Base-by-base conservation (phyloP, 2,888 invertebrate genomes). In the Silvanus unidentatus region DNA sequence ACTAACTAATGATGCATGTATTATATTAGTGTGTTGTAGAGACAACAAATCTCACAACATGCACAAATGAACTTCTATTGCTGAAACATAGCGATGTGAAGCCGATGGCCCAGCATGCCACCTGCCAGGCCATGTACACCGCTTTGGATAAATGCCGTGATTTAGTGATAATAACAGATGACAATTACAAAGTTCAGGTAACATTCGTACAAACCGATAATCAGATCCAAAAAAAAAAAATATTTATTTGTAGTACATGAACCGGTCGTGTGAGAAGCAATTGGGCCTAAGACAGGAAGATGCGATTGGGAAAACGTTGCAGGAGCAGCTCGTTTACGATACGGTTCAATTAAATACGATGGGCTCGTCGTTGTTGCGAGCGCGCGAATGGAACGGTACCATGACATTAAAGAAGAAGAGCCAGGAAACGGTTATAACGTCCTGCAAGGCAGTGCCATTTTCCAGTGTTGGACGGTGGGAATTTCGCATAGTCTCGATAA, bases 101-200 rank as follows among this genome's bases (percentile, higher is more conserved):
- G 44, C 80, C 85, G 39, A 81, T 86, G 55, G 80, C 85, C 65
- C 88, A 90, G 65, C 78, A 91, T 48, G 81, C 85, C 36, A 87
- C 91, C 1, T 80, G 84, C 13, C 82, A 87, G 59, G 86, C 91
- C 3, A 78, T 95, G 12, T 85, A 90, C 54, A 82, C 87, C 15
- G 92, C 93, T n/a, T 75, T 88, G 42, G 92, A 94, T 71, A 82
- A 86, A 65, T 87, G 88, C 64, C 80, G 83, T 46, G 94, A 95
- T 70, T 81, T 92, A 56, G 82, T 95, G 12, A 86, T 93, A 57
- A 81, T 96, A 55, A 91, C 93, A 13, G 90, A 92, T 69, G 86
- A 88, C 62, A 81, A 85, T 61, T 86, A 88, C 65, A 80, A 84
- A 71, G 82, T 94, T 69, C 84, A 88, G 76, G 88, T 88, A 62